Evolutionary conservation across 2,797 vertebrate species (phyloP).

Genomic region (Gymnothorax reevesii): DNA sequence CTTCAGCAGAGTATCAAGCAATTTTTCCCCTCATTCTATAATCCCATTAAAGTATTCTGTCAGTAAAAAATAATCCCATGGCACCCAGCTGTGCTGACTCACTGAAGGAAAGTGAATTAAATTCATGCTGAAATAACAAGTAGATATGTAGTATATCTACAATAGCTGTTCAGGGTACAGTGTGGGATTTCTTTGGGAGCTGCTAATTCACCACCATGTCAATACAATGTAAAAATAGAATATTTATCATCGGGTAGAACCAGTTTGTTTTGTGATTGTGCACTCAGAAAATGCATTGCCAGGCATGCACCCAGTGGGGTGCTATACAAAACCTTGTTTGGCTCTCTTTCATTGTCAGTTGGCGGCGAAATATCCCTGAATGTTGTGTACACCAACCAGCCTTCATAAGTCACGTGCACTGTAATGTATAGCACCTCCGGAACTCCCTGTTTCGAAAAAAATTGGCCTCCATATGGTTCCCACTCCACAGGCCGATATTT

Average conservation of each 20-base stretch:
- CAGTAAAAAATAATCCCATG: too few species aligned
- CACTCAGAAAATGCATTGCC: background rate
- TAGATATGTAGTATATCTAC: background rate
- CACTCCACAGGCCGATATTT: constrained; percentile 1
- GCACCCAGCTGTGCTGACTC: background rate
- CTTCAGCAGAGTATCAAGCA: background rate
- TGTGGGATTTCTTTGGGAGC: background rate
- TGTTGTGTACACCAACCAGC: constrained; percentile 1
- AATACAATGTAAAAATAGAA: background rate
- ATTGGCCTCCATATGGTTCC: background rate
- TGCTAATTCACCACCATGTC: background rate
- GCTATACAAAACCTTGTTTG: background rate
- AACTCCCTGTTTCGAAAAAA: background rate
- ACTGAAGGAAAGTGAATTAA: background rate
- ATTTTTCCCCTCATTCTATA: background rate
- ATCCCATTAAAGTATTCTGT: too few species aligned
- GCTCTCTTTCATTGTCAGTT: background rate
- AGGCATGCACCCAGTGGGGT: background rate
- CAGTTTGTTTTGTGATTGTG: background rate
- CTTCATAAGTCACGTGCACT: background rate
- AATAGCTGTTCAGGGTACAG: background rate
- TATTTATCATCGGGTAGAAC: background rate
- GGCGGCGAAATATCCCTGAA: background rate
- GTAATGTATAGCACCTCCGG: background rate
- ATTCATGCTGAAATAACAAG: background rate